Evolutionary conservation across 2,888 invertebrate genomes (phyloP), one percentile per base, ranked within the genome.

Genomic region (Callyntrura sp.): DNA sequence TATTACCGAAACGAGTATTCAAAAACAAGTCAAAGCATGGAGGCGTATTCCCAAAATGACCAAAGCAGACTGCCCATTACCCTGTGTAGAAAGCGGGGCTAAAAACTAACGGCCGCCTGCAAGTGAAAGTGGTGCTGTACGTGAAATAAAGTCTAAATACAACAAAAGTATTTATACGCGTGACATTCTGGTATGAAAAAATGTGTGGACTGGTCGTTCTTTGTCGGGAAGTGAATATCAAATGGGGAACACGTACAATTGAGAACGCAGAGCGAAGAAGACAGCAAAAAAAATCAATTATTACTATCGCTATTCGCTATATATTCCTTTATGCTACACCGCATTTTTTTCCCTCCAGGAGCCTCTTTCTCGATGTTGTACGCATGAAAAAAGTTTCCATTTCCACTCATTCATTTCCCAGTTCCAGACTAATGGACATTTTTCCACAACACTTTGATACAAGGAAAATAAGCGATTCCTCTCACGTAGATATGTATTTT

Each of bases 81-180:
- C 23, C 48, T 45, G 45, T 48, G 45, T 45, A 48, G 76, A 48
- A 76, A 76, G 45, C 12, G n/a, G 76, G 48, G 45, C 23, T 51
- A 20, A 76, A n/a, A 20, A 48, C 20, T 51, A 20, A 20, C 11
- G 20, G 17, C 62, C 23, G 28, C 6, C 35, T 76, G 11, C 25
- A 20, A 76, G 76, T 76, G 45, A 23, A 45, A 76, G 45, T 45
- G 48, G 76, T 0, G n/a, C 35, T 11, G 5, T 65, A n/a, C 35
- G 35, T 68, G 17, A 48, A 76, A 48, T 76, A 76, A 76, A 76
- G 20, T 76, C 20, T 48, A 48, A 76, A 76, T 68, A n/a, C 35
- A n/a, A 35, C n/a, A 68, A 3, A 68, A 35, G 4, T 2, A 35
- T 35, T 25, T 65, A 8, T 35, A 68, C n/a, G 14, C 23, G 35